A percentile compares a stretch with the other conserved stretches of the same genome.
Evolutionary conservation across 2,888 invertebrate species (phyloP).

Genomic region (Nomada fucata): DNA sequence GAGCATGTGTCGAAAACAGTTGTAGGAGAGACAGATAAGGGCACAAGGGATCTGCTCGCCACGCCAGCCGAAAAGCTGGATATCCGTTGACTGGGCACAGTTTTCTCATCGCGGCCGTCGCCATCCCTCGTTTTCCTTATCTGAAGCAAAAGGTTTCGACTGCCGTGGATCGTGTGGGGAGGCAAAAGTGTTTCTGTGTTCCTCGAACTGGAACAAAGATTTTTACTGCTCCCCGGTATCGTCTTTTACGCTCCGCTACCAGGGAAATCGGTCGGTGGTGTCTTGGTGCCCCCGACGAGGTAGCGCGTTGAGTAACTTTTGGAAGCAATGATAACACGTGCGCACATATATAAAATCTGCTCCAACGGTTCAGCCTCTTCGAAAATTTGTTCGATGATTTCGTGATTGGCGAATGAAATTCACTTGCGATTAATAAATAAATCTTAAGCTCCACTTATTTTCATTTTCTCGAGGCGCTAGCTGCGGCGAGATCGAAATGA

Average conservation of each 20-base stretch:
- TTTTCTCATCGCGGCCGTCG: not conserved
- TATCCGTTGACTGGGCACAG: conserved; percentile 8
- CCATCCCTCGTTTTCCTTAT: conserved; percentile 35
- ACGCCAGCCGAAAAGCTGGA: not conserved
- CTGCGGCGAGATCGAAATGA: not conserved
- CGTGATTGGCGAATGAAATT: no score
- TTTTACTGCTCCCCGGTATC: conserved; percentile 1
- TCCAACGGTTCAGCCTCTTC: no score
- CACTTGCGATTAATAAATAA: not conserved
- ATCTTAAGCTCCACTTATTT: not conserved
- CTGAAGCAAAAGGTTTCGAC: conserved; percentile 22
- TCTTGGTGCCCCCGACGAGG: not conserved
- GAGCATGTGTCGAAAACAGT: conserved; percentile 4
- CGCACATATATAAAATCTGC: not conserved
- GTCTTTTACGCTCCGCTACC: not conserved
- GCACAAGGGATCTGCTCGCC: not conserved
- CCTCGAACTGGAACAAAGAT: conserved; percentile 37
- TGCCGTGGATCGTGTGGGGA: not conserved
- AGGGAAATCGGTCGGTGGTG: conserved; percentile 21
- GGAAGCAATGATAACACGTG: not conserved
- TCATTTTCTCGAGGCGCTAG: not conserved
- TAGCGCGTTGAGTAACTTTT: conserved; percentile 13
- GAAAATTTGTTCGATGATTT: no score
- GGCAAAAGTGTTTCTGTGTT: conserved; percentile 20
- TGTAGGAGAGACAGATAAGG: not conserved